Conservation (phyloP, 2,797 vertebrate genomes). For the Linurgus olivaceus region DNA sequence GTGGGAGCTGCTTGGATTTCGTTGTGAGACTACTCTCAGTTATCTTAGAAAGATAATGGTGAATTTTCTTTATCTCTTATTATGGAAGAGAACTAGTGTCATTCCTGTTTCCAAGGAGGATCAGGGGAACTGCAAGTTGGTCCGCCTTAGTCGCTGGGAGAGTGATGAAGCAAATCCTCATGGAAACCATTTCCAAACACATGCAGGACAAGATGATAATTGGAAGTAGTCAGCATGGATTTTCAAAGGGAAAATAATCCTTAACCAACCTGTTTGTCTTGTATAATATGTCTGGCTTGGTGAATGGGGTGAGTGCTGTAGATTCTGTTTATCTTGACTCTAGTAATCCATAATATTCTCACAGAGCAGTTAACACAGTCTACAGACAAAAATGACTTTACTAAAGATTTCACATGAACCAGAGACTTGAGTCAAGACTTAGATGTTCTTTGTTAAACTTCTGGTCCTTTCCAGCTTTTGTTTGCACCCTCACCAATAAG, state of each 20-base stretch:
- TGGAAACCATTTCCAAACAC: background rate
- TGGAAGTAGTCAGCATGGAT: background rate
- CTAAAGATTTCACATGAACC: background rate
- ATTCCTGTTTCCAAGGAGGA: background rate
- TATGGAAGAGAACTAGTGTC: background rate
- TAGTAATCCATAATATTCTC: background rate
- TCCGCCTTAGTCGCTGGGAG: background rate
- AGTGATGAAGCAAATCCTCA: background rate
- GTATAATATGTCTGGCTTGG: background rate
- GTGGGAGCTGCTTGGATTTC: background rate
- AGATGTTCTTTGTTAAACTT: background rate
- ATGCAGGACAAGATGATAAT: background rate
- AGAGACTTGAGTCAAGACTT: background rate
- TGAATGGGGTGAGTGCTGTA: background rate
- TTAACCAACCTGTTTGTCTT: background rate
- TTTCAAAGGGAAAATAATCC: background rate
- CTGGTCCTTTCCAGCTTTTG: background rate
- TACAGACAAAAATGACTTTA: background rate
- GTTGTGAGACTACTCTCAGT: background rate
- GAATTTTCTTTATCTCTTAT: background rate
- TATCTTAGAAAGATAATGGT: background rate
- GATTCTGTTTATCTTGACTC: background rate
- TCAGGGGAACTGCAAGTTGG: background rate
- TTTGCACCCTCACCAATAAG: accelerated
- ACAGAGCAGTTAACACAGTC: background rate